phyloP scores from a whole-genome alignment of 2,888 invertebrate species.

The Diarsia mendica region DNA sequence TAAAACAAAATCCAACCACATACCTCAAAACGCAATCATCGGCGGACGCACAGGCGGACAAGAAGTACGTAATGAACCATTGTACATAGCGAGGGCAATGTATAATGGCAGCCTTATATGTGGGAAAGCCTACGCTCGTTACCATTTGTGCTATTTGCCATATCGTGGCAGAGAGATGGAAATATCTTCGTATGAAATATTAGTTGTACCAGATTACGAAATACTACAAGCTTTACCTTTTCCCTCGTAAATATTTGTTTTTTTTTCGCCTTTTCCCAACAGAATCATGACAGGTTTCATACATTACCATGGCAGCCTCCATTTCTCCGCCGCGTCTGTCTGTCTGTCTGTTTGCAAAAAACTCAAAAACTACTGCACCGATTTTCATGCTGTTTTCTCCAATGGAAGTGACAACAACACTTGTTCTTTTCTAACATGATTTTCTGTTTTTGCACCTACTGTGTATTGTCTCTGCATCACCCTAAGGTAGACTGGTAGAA shows the following conservation, averaged over 20 bases:
- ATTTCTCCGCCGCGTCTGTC: neutral
- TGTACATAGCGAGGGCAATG: constrained; percentile 92
- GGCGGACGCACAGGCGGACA: constrained; percentile 86
- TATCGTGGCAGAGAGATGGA: constrained; percentile 77
- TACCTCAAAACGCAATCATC: constrained; percentile 92
- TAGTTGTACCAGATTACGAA: constrained; percentile 57
- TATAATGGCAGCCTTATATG: constrained; percentile 93
- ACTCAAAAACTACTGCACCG: no score
- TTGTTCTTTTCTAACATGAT: no score
- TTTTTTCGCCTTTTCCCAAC: neutral
- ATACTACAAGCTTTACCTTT: constrained; percentile 38
- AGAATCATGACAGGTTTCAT: neutral
- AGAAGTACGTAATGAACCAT: constrained; percentile 82
- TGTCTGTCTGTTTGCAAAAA: no score
- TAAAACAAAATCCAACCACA: constrained; percentile 86
- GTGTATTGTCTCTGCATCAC: no score
- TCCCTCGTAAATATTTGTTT: neutral
- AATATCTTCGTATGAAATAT: constrained; percentile 70
- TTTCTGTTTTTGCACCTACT: no score
- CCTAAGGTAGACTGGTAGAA: no score
- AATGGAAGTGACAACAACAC: no score
- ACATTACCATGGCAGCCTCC: neutral
- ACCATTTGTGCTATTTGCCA: constrained; percentile 93
- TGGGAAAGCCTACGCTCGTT: constrained; percentile 92
- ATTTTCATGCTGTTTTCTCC: no score